Base-by-base conservation (phyloP, 2,113 vertebrate species). In the Mola mola region DNA sequence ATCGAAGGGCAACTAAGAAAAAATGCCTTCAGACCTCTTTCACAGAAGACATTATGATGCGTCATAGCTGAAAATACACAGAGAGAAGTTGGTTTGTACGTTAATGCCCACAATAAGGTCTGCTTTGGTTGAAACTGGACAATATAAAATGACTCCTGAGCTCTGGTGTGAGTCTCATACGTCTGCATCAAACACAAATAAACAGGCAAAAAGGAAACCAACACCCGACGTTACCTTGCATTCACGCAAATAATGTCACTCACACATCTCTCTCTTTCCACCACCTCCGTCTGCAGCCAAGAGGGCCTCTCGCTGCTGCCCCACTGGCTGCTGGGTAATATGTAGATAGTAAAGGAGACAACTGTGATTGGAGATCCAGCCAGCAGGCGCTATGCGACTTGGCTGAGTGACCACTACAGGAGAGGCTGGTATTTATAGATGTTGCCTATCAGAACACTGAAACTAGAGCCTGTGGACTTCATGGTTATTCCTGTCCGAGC, bases 371-470 rank as follows among this genome's bases (percentile, higher is more conserved):
- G 46, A 9, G 1, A 4, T n/a, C 13, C 2, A 36, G 52, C 55
- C 49, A 31, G 8, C 26, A 28, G 38, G 10, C n/a, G 21, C 19
- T n/a, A 47, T 34, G 8, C 52, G 60, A 73, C 15, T 68, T 74
- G 78, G 73, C 57, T 50, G 43, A 28, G 19, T 34, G 62, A 63
- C 38, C 63, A 29, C 25, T 60, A 51, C 36, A 71, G 65, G 38
- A n/a, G 31, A 42, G 52, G 25, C 52, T 60, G 61, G 57, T 89
- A 90, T 90, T 90, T 87, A 89, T 88, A 89, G 84, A 66, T 25
- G 34, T 12, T 57, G 64, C 36, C 58, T 69, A 81, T 79, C 38
- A 71, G 72, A 83, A 51, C 63, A 58, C 51, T 85, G 88, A 88
- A 90, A 90, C 78, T 43, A 75, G 78, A 89, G 51, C 41, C 69